These are phyloP conservation scores for Albula glossodonta DNA, from an alignment of 2,113 vertebrate genomes.

Conservation along the genomic window DNA sequence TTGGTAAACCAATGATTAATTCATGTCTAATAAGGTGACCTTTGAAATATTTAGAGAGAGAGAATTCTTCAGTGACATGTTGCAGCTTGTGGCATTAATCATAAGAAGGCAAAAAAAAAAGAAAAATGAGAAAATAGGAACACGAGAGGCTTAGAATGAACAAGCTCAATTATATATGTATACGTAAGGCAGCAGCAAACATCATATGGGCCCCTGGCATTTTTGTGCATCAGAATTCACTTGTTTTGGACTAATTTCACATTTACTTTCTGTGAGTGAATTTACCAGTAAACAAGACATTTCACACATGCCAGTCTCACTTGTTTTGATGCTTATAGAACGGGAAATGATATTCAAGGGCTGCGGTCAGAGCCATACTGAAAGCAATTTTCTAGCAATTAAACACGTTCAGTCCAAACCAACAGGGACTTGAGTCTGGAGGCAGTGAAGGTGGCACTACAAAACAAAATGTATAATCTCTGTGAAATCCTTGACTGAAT, in stretches of 20 bases:
- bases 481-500: not conserved
- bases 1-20: slow-evolving; percentile 25
- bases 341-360: not conserved
- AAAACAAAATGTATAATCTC: not conserved
- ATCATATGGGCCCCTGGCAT: not conserved
- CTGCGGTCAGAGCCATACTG: not conserved
- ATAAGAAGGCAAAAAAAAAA: not conserved
- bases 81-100: not conserved
- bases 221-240: not conserved
- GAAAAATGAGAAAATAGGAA: not conserved
- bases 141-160: not conserved
- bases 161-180: not conserved
- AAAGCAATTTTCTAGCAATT: not conserved
- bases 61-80: not conserved
- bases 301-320: not conserved
- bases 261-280: not conserved
- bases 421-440: not conserved
- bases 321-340: not conserved
- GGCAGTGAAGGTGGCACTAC: not conserved
- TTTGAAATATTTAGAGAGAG: slow-evolving; percentile 26
- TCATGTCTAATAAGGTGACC: slow-evolving; percentile 21
- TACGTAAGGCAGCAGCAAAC: not conserved
- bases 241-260: not conserved
- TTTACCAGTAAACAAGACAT: not conserved
- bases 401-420: not conserved